Evolutionary conservation across 2,797 vertebrate genomes (phyloP).

Genomic region (Enteromius paludinosus): DNA sequence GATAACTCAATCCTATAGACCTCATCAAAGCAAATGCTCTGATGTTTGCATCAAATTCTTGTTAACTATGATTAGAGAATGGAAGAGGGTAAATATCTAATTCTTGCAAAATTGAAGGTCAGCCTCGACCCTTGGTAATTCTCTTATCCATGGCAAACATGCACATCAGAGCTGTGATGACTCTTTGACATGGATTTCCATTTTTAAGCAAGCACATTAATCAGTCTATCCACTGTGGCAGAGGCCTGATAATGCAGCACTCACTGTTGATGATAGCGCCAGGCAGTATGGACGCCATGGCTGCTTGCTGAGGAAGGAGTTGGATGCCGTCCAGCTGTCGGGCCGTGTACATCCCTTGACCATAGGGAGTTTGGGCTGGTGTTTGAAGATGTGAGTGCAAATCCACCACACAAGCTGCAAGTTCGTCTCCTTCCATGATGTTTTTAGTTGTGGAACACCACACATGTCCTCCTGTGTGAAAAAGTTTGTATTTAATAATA

Average conservation of each 20-base stretch:
- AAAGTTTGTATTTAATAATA: conserved; percentile 28
- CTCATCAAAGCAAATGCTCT: conserved; percentile 28
- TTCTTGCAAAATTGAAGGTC: conserved; percentile 49
- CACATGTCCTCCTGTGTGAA: conserved; percentile 81
- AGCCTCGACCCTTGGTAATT: conserved; percentile 34
- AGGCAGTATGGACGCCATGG: conserved; percentile 87
- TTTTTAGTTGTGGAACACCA: conserved; percentile 87
- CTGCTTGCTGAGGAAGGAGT: conserved; percentile 87
- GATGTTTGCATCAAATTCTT: conserved; percentile 39
- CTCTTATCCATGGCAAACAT: conserved; percentile 47
- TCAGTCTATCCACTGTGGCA: conserved; percentile 35
- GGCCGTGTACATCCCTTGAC: conserved; percentile 85
- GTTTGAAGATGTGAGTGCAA: conserved; percentile 77
- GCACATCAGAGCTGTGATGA: conserved; percentile 43
- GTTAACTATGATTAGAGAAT: conserved; percentile 36
- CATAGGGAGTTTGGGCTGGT: conserved; percentile 79
- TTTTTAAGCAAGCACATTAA: conserved; percentile 44
- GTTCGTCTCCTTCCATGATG: conserved; percentile 83
- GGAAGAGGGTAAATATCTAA: conserved; percentile 49
- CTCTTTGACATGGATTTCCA: conserved; percentile 44
- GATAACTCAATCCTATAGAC: conserved; percentile 23
- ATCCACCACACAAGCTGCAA: conserved; percentile 86
- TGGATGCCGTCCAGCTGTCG: conserved; percentile 86
- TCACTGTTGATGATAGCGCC: conserved; percentile 90
- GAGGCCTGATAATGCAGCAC: conserved; percentile 56